Percentiles rank a stretch among this genome's conserved stretches.
Evolutionary conservation across 92 coral and sea anemone genomes (phyloP).

Genomic region (Zoanthus solanderi): DNA sequence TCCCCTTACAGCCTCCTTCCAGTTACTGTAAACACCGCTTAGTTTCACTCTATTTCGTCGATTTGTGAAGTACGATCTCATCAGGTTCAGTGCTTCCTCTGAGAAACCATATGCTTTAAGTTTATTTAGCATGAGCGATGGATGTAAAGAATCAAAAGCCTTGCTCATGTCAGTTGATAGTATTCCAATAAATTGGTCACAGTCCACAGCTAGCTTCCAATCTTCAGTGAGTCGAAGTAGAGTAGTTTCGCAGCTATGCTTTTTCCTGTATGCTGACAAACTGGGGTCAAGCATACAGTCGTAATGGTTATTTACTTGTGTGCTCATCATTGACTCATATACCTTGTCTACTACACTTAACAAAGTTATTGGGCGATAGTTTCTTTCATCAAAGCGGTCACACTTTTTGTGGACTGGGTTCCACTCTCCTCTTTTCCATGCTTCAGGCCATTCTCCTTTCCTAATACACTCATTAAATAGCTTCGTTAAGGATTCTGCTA

Average conservation of each 20-base stretch:
- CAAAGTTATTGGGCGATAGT: slow-evolving; percentile 61
- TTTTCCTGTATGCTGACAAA: neutral
- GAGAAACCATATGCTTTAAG: slow-evolving; percentile 52
- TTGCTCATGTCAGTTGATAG: neutral
- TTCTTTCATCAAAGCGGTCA: slow-evolving; percentile 54
- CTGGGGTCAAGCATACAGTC: slow-evolving; percentile 54
- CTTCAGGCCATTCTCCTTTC: slow-evolving; percentile 41
- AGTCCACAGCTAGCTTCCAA: slow-evolving; percentile 63
- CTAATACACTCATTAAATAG: slow-evolving; percentile 42
- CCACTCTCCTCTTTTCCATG: slow-evolving; percentile 81
- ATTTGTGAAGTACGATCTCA: slow-evolving; percentile 60
- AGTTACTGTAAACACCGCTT: slow-evolving; percentile 4
- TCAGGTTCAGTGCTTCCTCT: slow-evolving; percentile 39
- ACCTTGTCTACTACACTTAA: slow-evolving; percentile 61
- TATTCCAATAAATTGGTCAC: slow-evolving; percentile 41
- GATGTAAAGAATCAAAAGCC: slow-evolving; percentile 66
- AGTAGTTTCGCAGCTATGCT: slow-evolving; percentile 55
- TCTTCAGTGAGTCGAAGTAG: slow-evolving; percentile 58
- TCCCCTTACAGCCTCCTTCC: slow-evolving; percentile 57
- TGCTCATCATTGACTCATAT: slow-evolving; percentile 46
- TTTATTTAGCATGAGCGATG: slow-evolving; percentile 17
- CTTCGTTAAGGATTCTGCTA: slow-evolving; percentile 61
- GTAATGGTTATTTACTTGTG: slow-evolving; percentile 44
- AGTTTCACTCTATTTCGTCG: slow-evolving; percentile 56
- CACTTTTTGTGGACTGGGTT: slow-evolving; percentile 65